Evolutionary conservation across 2,113 vertebrate genomes (phyloP), one percentile per base, ranked within the genome.

Genomic region (Callipepla squamata): DNA sequence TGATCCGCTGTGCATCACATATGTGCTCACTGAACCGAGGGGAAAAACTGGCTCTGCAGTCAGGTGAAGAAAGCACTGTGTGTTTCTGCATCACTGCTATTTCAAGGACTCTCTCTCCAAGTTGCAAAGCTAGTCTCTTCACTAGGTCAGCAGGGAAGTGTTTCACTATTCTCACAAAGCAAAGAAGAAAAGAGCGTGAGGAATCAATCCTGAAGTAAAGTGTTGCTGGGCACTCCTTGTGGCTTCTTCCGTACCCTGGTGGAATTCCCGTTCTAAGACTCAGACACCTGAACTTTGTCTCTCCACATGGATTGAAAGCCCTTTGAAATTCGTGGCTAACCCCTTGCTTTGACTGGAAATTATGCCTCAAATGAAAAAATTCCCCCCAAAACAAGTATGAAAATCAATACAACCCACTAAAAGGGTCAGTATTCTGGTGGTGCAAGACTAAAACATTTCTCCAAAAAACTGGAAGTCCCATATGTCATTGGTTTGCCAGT

Each of bases 321-420:
- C 65, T 69, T 17, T 28, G 17, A 4, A 0, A 10, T 13, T 73
- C 7, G 0, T 30, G 32, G 11, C 12, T 18, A 6, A 63, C 18
- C 23, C 59, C 32, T 47, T 7, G 34, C 68, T 85, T 34, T 22
- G 7, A 44, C 20, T 20, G 9, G 32, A 57, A 50, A 68, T 72
- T 50, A 11, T 4, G 13, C 17, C 34, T 63, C 53, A 15, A 2
- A 45, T 36, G 17, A 81, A 62, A 79, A 42, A 8, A 22, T 34
- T n/a, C 22, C 14, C 1, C 10, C 7, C 5, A 16, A n/a, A 45
- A 38, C 23, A 36, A 3, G 0, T 3, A 6, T 23, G 34, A 65
- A 53, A 68, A 79, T 16, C 1, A 0, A 42, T 47, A 19, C 8
- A 69, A 32, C 73, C 21, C 7, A 16, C 57, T 66, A 22, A 57